Conservation (phyloP, 1,140 invertebrate species). For the Sitophilus oryzae region DNA sequence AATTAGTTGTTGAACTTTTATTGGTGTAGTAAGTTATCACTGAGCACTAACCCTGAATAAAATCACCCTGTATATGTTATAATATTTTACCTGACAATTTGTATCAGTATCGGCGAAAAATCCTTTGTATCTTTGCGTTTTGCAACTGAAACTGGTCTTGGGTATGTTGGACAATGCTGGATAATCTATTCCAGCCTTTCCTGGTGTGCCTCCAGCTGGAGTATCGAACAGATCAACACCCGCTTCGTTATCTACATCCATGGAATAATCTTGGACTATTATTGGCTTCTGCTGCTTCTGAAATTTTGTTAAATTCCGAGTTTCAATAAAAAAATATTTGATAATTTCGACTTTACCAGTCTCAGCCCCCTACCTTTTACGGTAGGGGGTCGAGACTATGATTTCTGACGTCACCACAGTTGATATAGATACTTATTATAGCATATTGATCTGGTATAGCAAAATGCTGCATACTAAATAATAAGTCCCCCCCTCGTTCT, state of each 20-base stretch:
- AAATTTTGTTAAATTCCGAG: slow-evolving; percentile 11
- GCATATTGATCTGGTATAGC: too few species aligned
- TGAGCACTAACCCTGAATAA: too few species aligned
- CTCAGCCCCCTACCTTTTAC: background rate
- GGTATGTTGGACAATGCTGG: slow-evolving; percentile 72
- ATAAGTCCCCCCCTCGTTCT: too few species aligned
- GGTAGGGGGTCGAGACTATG: too few species aligned
- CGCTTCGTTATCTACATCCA: slow-evolving; percentile 32
- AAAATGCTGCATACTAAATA: too few species aligned
- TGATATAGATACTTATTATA: too few species aligned
- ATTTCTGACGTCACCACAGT: too few species aligned
- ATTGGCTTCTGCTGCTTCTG: slow-evolving; percentile 42
- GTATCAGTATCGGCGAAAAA: slow-evolving; percentile 86
- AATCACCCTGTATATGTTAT: too few species aligned
- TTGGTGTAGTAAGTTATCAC: too few species aligned
- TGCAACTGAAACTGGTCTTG: slow-evolving; percentile 72
- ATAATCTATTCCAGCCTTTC: slow-evolving; percentile 75
- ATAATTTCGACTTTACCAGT: background rate
- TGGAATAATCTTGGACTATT: slow-evolving; percentile 30
- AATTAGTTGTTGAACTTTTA: too few species aligned
- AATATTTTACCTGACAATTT: slow-evolving; percentile 66
- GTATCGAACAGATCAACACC: slow-evolving; percentile 26
- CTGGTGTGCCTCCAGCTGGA: slow-evolving; percentile 62
- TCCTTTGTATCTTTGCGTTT: slow-evolving; percentile 79
- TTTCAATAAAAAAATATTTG: background rate